Evolutionary conservation across 64 coral and sea anemone genomes (phyloP), one percentile per base, ranked within the genome.

Genomic region (Platygyra sinensis): DNA sequence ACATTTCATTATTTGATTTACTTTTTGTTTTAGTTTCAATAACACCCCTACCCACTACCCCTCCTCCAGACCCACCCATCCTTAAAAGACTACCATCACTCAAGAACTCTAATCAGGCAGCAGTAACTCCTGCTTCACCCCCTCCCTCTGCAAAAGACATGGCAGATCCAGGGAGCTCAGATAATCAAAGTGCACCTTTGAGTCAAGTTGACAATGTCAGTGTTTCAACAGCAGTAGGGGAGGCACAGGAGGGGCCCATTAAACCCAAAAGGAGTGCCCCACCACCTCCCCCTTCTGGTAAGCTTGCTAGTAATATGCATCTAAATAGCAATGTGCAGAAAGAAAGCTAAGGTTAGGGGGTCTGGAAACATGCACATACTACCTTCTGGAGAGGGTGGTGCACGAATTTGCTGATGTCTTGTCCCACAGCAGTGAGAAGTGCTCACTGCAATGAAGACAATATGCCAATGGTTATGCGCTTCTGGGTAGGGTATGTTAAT

Each of bases 211-310:
- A 18, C 54, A 32, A 57, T 31, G 52, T 52, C n/a, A 27, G 24
- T 39, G 42, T 0, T 46, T 36, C 33, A 3, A 5, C 42, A 7
- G 32, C 62, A 85, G 62, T 72, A 52, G 81, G 81, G 38, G 81
- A 71, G 81, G 6, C 38, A 14, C 62, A 59, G 25, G 81, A 86
- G 27, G 27, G 55, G 33, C 30, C 81, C 14, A 17, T 92, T 4
- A 92, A 92, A 73, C 90, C 90, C 18, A 87, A 86, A 59, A n/a
- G 90, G 49, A 72, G 57, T 57, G 90, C 90, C 51, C 90, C 90
- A 67, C 90, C 90, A 50, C 90, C 90, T 67, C 90, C 90, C 30
- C 75, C 62, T 38, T 49, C 38, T 72, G 90, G 90, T 92, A 87
- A 92, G 72, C 30, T 42, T 72, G 61, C n/a, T n/a, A 27, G 15